These are phyloP conservation scores for Pipistrellus nathusii DNA, from an alignment of 2,797 vertebrate genomes.

Conservation along the genomic window DNA sequence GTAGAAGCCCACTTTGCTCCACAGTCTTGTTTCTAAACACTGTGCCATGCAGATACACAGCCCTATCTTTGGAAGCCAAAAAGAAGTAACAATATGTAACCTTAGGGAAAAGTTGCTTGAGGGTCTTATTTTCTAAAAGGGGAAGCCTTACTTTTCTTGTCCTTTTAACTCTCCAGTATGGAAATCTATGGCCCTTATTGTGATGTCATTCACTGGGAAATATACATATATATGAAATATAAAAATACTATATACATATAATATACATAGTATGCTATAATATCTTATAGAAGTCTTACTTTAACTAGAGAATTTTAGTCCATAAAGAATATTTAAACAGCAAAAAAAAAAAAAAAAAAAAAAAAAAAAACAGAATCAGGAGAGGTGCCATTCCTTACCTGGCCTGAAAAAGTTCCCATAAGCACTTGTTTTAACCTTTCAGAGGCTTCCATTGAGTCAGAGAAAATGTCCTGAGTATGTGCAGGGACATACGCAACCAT, in stretches of 20 bases:
- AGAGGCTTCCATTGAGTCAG: constrained; percentile 50
- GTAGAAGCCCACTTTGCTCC: neutral
- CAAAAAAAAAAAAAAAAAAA: neutral
- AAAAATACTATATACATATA: neutral
- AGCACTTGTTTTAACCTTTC: constrained; percentile 60
- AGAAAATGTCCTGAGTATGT: constrained; percentile 36
- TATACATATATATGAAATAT: neutral
- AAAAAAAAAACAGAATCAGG: neutral
- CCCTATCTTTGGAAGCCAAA: neutral
- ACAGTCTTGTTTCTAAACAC: constrained; percentile 8
- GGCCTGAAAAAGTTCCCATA: constrained; percentile 51
- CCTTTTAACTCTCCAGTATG: neutral
- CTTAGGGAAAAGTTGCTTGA: neutral
- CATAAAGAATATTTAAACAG: constrained; percentile 51
- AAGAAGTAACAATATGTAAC: neutral
- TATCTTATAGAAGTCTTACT: constrained; percentile 29
- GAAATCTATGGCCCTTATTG: neutral
- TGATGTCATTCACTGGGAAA: neutral
- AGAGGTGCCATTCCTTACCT: constrained; percentile 55
- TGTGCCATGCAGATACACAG: neutral
- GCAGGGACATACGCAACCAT: neutral
- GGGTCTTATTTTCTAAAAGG: neutral
- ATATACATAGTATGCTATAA: neutral
- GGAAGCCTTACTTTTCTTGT: constrained; percentile 23
- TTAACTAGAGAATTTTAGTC: constrained; percentile 48